These are phyloP conservation scores for Hemichromis elongatus DNA, from an alignment of 2,113 vertebrate species.

Conservation along the genomic window DNA sequence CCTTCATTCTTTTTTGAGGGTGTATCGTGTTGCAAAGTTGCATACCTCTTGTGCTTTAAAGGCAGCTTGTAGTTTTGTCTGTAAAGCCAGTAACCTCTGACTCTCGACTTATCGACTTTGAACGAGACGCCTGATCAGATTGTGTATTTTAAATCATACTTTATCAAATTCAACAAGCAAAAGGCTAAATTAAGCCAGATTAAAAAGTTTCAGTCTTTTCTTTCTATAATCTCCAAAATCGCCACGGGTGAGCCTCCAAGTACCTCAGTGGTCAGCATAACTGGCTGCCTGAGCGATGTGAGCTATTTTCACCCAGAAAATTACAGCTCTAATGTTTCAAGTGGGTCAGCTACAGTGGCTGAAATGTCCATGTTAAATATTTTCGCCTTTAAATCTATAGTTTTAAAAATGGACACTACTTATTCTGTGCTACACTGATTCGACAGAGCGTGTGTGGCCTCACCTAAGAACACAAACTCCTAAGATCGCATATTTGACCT, in stretches of 20 bases:
- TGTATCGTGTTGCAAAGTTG: not conserved
- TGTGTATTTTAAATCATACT: not conserved
- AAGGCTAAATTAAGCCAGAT: constrained; percentile 6
- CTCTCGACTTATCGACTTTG: constrained; percentile 15
- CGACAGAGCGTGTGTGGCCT: constrained; percentile 13
- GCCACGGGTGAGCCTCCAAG: constrained; percentile 54
- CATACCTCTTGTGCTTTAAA: not conserved
- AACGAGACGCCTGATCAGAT: not conserved
- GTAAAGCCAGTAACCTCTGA: constrained; percentile 23
- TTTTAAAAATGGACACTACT: constrained; percentile 29
- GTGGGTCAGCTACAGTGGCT: constrained; percentile 17
- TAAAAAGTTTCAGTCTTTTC: constrained; percentile 31
- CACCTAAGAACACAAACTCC: not conserved
- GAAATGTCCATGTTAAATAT: constrained; percentile 19
- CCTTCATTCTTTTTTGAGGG: not conserved
- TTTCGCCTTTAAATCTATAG: constrained; percentile 65
- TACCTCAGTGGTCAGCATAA: constrained; percentile 64
- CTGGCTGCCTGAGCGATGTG: constrained; percentile 33
- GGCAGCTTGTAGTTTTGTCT: constrained; percentile 8
- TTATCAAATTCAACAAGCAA: not conserved
- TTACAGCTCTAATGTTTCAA: constrained; percentile 74
- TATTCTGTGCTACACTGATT: constrained; percentile 1
- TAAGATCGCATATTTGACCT: not conserved
- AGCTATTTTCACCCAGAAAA: constrained; percentile 75
- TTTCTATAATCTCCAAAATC: constrained; percentile 48